phyloP scores from a whole-genome alignment of 2,113 vertebrate genomes.

The Taurulus bubalis region DNA sequence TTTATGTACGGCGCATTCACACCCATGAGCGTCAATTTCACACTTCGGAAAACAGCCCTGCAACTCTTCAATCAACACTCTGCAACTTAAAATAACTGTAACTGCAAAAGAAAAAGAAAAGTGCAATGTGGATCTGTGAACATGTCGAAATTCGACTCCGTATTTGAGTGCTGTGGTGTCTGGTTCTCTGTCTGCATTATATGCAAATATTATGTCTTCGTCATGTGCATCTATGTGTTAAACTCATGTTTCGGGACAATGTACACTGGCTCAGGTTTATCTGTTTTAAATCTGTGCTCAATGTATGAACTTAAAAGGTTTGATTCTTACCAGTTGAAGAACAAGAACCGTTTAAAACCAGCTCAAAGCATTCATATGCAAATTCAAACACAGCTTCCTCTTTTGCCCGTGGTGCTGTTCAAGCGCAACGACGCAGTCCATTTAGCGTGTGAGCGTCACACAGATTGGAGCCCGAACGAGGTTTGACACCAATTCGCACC shows the following conservation, averaged over 20 bases:
- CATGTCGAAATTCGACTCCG: background rate
- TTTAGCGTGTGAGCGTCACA: background rate
- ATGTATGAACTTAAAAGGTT: background rate
- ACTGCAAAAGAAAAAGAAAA: constrained; percentile 4
- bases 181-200: background rate
- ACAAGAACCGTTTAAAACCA: background rate
- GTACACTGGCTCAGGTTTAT: background rate
- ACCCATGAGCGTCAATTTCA: constrained; percentile 12
- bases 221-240: background rate
- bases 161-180: background rate
- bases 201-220: no score
- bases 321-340: background rate
- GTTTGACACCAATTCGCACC: constrained; percentile 45
- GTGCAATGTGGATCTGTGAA: background rate
- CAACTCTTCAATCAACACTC: constrained; percentile 29
- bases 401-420: background rate
- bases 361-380: background rate
- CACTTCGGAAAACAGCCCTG: background rate
- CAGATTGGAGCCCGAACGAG: background rate
- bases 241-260: background rate
- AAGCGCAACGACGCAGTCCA: background rate
- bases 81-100: constrained; percentile 6
- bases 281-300: background rate
- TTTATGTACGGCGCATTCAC: background rate
- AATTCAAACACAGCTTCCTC: background rate